Evolutionary conservation across 2,113 vertebrate genomes (phyloP).

Genomic region (Albula glossodonta): DNA sequence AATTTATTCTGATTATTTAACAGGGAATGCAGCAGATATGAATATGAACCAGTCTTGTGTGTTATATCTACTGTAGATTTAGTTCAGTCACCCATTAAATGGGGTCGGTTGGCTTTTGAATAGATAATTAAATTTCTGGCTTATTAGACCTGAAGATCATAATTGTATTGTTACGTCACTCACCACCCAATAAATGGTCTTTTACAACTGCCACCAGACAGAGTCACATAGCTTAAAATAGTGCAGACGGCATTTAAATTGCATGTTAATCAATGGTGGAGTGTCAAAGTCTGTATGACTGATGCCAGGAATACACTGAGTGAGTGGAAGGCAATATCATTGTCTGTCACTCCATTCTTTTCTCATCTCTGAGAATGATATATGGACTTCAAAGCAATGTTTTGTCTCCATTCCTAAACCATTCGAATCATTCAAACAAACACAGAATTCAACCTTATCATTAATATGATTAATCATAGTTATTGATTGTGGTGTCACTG

Average conservation of each 20-base stretch:
- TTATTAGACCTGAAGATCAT: conserved; percentile 62
- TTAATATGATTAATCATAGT: not conserved
- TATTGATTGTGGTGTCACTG: not conserved
- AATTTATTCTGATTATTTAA: conserved; percentile 52
- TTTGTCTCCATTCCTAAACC: not conserved
- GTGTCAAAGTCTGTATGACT: conserved; percentile 1
- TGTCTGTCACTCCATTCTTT: not conserved
- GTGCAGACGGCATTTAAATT: not conserved
- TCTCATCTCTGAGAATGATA: not conserved
- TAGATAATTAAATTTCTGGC: conserved; percentile 65
- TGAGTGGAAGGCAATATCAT: not conserved
- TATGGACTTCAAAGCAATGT: not conserved
- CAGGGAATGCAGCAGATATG: conserved; percentile 46
- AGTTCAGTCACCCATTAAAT: conserved; percentile 59
- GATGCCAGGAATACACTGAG: not conserved
- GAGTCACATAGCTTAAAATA: conserved; percentile 43
- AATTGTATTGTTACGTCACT: conserved; percentile 58
- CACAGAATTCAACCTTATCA: not conserved
- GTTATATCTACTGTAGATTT: conserved; percentile 59
- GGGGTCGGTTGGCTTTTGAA: conserved; percentile 48
- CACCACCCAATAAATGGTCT: conserved; percentile 45
- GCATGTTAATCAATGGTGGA: not conserved
- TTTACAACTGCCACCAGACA: conserved; percentile 44
- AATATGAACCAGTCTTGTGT: conserved; percentile 47
- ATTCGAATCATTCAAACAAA: not conserved